Evolutionary conservation across 2,888 invertebrate species (phyloP), one percentile per base, ranked within the genome.

Genomic region (Spisula subtruncata): DNA sequence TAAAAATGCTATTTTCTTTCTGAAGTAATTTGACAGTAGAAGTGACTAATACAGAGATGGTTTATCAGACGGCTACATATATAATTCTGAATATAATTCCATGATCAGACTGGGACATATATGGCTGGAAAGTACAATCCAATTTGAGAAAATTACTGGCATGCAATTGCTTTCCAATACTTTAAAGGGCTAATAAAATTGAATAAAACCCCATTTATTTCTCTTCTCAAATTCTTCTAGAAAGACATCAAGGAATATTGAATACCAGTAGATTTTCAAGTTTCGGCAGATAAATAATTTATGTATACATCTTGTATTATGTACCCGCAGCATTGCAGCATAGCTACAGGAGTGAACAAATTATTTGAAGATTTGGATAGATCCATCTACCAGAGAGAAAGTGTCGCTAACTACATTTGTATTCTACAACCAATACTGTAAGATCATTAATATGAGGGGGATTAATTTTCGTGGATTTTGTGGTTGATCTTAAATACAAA

Each of bases 1-100:
- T 66, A 66, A 66, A 66, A 66, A 66, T 66, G 60, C n/a, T 25
- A 66, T 66, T 66, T 66, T 66, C 60, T 66, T 25, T 66, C 60
- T n/a, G 8, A 66, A n/a, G n/a, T 66, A 66, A 66, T 66, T 66
- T 66, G 60, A 25, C 60, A 25, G 60, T 6, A n/a, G 60, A 66
- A 66, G n/a, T 6, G 60, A 25, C 60, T 66, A 25, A 25, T 66
- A 20, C 20, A 66, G 25, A 66, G 60, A n/a, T 66, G 25, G 25
- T 66, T 66, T 25, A 66, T 66, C n/a, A 66, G 60, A 66, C 25
- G 20, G 60, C n/a, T 66, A n/a, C 12, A 25, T 41, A 41, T 41
- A 41, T n/a, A 66, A 66, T 25, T 25, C 25, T 5, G 60, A 60
- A 60, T 20, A 60, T 60, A 20, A 60, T 60, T 60, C 60, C 60